Evolutionary conservation across 2,113 vertebrate genomes (phyloP), one percentile per base, ranked within the genome.

Genomic region (rabbit (Oryctolagus cuniculus)): DNA sequence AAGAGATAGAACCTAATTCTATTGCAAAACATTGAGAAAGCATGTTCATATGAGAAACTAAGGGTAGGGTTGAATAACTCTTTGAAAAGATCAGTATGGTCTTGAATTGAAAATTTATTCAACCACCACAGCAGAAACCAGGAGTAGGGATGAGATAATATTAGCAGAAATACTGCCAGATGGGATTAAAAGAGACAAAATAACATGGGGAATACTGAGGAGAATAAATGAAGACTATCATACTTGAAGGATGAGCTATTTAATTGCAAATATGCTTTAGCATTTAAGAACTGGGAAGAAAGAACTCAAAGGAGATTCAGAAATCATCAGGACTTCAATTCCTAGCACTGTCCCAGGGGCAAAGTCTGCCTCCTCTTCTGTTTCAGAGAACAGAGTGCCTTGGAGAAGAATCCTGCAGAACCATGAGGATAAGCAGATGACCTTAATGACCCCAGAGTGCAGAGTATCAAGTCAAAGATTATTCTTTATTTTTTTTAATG

Each of bases 371-470:
- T 83, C 29, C 61, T 67, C 27, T 19, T 44, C 3, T 13, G 5
- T 83, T 83, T 49, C 17, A 66, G 27, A 49, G 27, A 17, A 53
- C 2, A 77, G 8, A 66, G 24, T 38, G 24, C 12, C 7, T 9
- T 58, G 22, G 4, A 10, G n/a, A 8, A 34, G 34, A 29, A 61
- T 79, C 55, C 25, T 79, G 66, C 44, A 70, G 22, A 25, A 0
- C 1, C 4, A 2, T 27, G 4, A 12, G 13, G 24, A 15, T 10
- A 25, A 22, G 6, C 5, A 31, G 27, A n/a, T 13, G 2, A 19
- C 49, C 24, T 3, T 16, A 0, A 6, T 49, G 22, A 21, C 16
- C 10, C 22, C 6, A 22, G 3, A 29, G 22, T 36, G 24, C 24
- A 51, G 7, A 82, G 70, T 53, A 82, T 17, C 44, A 75, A 75